These are phyloP conservation scores for Speoplatyrhinus poulsoni DNA, from an alignment of 2,113 vertebrate species.

Conservation along the genomic window DNA sequence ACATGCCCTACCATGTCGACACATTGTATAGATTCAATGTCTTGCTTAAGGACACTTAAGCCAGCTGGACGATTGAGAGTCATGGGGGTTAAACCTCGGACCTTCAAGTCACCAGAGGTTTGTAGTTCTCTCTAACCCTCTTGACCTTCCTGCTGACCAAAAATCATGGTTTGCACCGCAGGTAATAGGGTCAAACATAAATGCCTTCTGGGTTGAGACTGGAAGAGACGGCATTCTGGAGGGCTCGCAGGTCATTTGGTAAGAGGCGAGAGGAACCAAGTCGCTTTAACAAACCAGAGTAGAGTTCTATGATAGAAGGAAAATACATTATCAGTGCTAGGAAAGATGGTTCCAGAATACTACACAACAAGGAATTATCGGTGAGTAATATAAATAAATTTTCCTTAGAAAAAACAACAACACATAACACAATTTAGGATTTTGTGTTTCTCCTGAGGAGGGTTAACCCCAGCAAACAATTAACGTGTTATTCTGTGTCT, in stretches of 20 bases:
- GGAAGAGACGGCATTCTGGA: constrained; percentile 85
- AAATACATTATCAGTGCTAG: neutral
- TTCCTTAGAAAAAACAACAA: neutral
- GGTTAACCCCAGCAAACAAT: neutral
- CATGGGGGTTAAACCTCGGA: neutral
- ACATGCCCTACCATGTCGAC: neutral
- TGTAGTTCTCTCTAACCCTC: no score
- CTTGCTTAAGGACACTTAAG: constrained; percentile 11
- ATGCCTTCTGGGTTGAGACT: constrained; percentile 95
- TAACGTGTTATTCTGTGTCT: constrained; percentile 7
- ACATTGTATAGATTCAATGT: neutral
- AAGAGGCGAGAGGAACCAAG: constrained; percentile 85
- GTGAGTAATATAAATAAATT: neutral
- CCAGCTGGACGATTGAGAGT: neutral
- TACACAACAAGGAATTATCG: neutral
- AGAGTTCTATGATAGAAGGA: constrained; percentile 71
- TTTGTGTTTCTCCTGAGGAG: neutral
- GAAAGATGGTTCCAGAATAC: neutral
- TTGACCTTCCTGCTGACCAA: neutral
- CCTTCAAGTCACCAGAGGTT: neutral
- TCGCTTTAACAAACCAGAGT: constrained; percentile 84
- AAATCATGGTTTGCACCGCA: neutral
- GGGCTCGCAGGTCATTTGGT: constrained; percentile 86
- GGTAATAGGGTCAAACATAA: constrained; percentile 83
- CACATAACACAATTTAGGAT: neutral